These are phyloP conservation scores for Limnephilus marmoratus DNA, from an alignment of 2,888 invertebrate species.

Conservation along the genomic window DNA sequence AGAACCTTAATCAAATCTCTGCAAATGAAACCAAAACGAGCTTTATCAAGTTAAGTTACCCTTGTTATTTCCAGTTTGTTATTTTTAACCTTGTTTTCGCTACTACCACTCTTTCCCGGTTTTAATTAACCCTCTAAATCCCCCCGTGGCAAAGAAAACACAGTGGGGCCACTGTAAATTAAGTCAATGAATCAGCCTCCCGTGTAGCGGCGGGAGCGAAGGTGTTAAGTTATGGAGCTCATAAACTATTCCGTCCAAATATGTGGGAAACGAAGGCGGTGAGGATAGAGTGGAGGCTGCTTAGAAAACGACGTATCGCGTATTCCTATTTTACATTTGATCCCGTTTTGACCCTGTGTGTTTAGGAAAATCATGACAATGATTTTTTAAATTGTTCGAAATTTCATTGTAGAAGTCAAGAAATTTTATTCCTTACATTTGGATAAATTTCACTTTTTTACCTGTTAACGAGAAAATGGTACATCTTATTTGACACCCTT, in stretches of 20 bases:
- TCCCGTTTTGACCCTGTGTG: no score
- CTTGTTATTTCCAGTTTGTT: background rate
- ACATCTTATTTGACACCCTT: no score
- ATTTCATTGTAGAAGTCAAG: no score
- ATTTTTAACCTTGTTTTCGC: background rate
- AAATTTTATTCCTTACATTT: no score
- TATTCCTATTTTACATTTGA: background rate
- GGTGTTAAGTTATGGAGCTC: conserved; percentile 40
- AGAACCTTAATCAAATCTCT: background rate
- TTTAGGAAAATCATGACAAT: no score
- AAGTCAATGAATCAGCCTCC: conserved; percentile 43
- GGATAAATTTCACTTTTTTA: no score
- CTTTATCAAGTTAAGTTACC: background rate
- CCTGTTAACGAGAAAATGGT: no score
- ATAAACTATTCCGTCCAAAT: conserved; percentile 31
- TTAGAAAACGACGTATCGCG: background rate
- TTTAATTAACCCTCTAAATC: conserved; percentile 27
- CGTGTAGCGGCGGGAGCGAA: conserved; percentile 12
- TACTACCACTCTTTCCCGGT: background rate
- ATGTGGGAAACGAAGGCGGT: background rate
- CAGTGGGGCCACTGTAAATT: conserved; percentile 25
- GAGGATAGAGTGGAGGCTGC: background rate
- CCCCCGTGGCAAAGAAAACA: conserved; percentile 12
- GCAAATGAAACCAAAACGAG: background rate
- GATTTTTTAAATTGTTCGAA: no score